Evolutionary conservation across 30 jellyfish, hydroid and myxozoan species (phyloP).

Genomic region (Nemopilema nomurai): DNA sequence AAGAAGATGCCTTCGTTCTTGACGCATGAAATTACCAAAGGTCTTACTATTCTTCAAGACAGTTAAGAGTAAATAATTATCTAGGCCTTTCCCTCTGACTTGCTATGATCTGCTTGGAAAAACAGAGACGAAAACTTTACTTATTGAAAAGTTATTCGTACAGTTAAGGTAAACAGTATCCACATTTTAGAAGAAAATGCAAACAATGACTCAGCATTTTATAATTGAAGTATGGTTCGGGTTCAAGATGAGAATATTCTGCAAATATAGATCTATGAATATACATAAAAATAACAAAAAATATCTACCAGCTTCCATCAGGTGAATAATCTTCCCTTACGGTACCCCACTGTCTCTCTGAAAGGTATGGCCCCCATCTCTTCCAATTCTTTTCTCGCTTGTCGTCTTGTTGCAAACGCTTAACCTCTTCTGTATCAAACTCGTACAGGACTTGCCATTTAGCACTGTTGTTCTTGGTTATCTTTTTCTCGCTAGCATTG

Average conservation of each 20-base stretch:
- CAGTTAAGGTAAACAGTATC: too few species aligned
- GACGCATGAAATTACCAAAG: too few species aligned
- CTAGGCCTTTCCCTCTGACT: background rate
- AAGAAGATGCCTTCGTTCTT: too few species aligned
- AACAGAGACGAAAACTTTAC: background rate
- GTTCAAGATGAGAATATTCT: background rate
- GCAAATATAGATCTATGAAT: background rate
- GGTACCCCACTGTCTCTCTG: constrained; percentile 96
- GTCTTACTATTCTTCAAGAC: background rate
- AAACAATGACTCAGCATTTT: background rate
- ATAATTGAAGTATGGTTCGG: background rate
- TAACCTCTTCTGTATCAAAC: constrained; percentile 76
- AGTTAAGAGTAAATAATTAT: background rate
- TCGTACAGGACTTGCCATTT: constrained; percentile 80
- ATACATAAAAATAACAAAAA: background rate
- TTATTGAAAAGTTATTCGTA: too few species aligned
- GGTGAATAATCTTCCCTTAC: constrained; percentile 93
- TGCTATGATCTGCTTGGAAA: background rate
- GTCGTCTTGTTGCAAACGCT: constrained; percentile 73
- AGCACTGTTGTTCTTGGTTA: constrained; percentile 31
- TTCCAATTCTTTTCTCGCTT: constrained; percentile 75
- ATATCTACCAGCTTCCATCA: constrained; percentile 82
- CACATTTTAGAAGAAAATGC: too few species aligned
- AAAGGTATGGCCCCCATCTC: constrained; percentile 93
- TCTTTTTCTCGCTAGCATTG: background rate